Base-by-base conservation (phyloP, 1,140 invertebrate genomes). In the Brevipalpus yothersi region DNA sequence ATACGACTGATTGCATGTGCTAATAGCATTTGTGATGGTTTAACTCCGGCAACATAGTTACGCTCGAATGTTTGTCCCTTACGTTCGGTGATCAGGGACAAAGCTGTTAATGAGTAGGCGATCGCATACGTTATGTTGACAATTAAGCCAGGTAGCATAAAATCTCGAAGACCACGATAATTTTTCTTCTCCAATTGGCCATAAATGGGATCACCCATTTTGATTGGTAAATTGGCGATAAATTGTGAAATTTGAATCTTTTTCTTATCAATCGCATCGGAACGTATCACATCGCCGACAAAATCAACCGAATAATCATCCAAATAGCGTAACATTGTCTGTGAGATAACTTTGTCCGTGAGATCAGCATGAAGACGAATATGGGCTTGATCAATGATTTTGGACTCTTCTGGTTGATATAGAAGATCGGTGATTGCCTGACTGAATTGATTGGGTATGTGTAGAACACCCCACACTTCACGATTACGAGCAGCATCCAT, bases 71-170 rank as follows among this genome's bases (percentile, higher is more conserved):
- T 72, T 40, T 86, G 86, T 71, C 89, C 86, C 61, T 85, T 88
- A 63, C 85, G 77, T 69, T 94, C 90, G 60, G 90, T 81, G 53
- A 94, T 83, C 69, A 94, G 79, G 2, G 84, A 82, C 9, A 89
- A 83, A 9, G 87, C 88, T 15, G 89, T 93, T 58, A 93, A 70
- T 21, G 87, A 86, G n/a, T 90, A 86, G 39, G 89, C 87, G 72
- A 93, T 77, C 77, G 93, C 93, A 75, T 90, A 93, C 1, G 90
- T 85, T 67, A 92, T 91, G 17, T 86, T 90, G 61, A 92, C 72
- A 68, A 92, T 89, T 58, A 93, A 83, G 64, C 88, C 89, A 45
- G 89, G 88, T 41, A 89, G 87, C 61, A 91, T 88, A 71, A 93
- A 94, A 93, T 60, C 58, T 12, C 45, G 49, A 41, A 23, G 54